Evolutionary conservation across 2,888 invertebrate species (phyloP).

Genomic region (Meiosimyza platycephala): DNA sequence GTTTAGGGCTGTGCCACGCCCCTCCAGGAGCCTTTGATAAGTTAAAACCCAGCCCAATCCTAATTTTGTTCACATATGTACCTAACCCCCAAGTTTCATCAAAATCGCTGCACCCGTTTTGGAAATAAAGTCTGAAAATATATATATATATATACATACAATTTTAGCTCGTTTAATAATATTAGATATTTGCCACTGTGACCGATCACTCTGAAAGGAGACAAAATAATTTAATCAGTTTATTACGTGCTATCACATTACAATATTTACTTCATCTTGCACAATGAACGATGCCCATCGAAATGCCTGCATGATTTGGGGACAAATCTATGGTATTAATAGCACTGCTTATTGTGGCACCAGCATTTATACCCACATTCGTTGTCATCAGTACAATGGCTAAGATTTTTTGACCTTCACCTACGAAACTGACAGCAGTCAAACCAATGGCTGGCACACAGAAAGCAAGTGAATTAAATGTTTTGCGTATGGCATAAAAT

Average conservation of each 20-base stretch:
- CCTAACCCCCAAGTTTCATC: too few species aligned
- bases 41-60: too few species aligned
- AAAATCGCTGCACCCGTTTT: too few species aligned
- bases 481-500: slow-evolving; percentile 59
- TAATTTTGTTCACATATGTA: too few species aligned
- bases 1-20: too few species aligned
- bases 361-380: slow-evolving; percentile 68
- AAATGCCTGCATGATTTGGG: slow-evolving; percentile 73
- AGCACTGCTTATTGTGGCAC: slow-evolving; percentile 63
- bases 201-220: slow-evolving; percentile 57
- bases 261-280: slow-evolving; percentile 69
- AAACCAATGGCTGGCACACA: slow-evolving; percentile 70
- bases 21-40: too few species aligned
- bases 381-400: slow-evolving; percentile 70
- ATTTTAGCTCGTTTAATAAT: too few species aligned
- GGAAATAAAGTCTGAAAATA: too few species aligned
- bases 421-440: slow-evolving; percentile 68
- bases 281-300: slow-evolving; percentile 75
- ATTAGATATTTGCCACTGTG: slow-evolving; percentile 70
- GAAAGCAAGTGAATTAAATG: slow-evolving; percentile 59
- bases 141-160: too few species aligned
- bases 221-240: too few species aligned
- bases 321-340: slow-evolving; percentile 73
- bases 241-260: too few species aligned
- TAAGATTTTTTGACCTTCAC: slow-evolving; percentile 56